Base-by-base conservation (phyloP, 2,113 vertebrate species). In the Furnarius figulus region DNA sequence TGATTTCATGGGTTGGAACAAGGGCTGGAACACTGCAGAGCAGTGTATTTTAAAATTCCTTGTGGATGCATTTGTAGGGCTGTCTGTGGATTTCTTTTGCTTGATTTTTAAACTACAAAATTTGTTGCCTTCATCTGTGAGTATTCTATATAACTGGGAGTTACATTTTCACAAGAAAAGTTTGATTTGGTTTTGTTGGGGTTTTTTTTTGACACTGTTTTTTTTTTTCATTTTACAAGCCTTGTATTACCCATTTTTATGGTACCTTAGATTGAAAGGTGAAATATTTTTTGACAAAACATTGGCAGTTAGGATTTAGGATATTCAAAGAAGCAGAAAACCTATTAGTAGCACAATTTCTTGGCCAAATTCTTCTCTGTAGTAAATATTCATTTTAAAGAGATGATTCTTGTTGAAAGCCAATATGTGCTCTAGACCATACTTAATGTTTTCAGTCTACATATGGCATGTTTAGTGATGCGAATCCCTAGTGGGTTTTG, bases 61-160 rank as follows among this genome's bases (percentile, higher is more conserved):
- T 40, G 8, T 63, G 68, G 39, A 75, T 89, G n/a, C 39, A 39
- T 84, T 85, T 87, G 8, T 66, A 50, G 16, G 25, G 12, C 52
- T 83, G 46, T 49, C 46, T 74, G 10, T 55, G 33, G 35, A 67
- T 25, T 21, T 55, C 65, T 90, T 86, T 66, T 68, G 20, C 61
- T 72, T 95, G 18, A 65, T 65, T 87, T 85, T 91, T 72, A 65
- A 91, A 49, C 24, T 72, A 28, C 16, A 66, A 56, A 95, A 90
- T 25, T 56, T 90, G 47, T 61, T 72, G 47, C 39, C 31, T 42
- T 30, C 23, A 37, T 61, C 59, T 84, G 61, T 14, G 50, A 81
- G 12, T 78, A 44, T 81, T 84, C 42, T 47, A 0, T 71, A 5
- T 55, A 77, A 76, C 22, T 39, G 23, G 10, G 27, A 77, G 24